Base-by-base conservation (phyloP, 2,113 vertebrate species). In the Prochilodus magdalenae region DNA sequence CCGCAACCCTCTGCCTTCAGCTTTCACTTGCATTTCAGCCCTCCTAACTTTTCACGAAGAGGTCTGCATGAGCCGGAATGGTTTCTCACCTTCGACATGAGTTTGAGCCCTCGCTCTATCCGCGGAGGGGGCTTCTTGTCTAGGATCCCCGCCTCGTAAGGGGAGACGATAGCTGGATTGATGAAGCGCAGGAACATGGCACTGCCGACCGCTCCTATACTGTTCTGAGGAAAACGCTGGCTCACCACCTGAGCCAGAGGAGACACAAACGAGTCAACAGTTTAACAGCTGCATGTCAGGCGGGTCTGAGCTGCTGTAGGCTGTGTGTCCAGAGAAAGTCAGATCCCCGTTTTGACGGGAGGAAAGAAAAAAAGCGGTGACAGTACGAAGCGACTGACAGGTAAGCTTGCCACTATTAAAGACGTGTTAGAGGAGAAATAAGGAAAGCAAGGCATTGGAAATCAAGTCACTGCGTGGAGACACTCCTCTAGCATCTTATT, bases 141-240 rank as follows among this genome's bases (percentile, higher is more conserved):
- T 90, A 99, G 87, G 87, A 99, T 99, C 14, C 98, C 98, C 0
- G 98, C 95, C 94, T 99, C 98, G 6, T 99, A 99, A 0, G 98
- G 98, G 22, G 98, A 99, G 79, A 99, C 98, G 62, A 99, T 99
- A 14, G 98, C 97, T 0, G 98, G 98, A 80, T 99, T 99, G 91
- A 99, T 97, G 80, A 99, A 99, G 71, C 98, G 94, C 74, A 99
- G 94, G 89, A 99, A 99, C 98, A 99, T 99, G 82, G 97, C 98
- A 0, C 98, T 99, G 79, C 97, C 98, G 8, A 99, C 98, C 0
- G 98, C 98, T 0, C 98, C 97, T 0, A 99, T 99, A 92, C 98
- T 99, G 95, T 99, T 99, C 93, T 99, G 98, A 1, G 98, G 98
- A 71, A 99, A 99, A 0, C 98, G 96, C 86, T 99, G 98, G 86